These are phyloP conservation scores for Chanos chanos DNA, from an alignment of 2,797 vertebrate species.

Conservation along the genomic window DNA sequence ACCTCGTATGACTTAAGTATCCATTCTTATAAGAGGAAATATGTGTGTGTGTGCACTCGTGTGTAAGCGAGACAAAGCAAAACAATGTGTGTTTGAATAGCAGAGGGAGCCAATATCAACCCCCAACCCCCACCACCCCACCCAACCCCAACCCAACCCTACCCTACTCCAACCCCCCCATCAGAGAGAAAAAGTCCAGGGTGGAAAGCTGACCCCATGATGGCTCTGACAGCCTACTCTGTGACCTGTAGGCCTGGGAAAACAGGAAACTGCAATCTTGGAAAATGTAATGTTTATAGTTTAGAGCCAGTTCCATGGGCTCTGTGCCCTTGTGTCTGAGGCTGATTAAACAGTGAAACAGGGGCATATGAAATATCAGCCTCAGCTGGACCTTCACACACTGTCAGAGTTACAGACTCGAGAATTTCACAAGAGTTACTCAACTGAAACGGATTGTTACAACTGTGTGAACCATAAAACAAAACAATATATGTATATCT, in stretches of 20 bases:
- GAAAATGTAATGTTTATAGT: conserved; percentile 71
- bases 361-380: conserved; percentile 19
- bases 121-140: too few species aligned
- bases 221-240: conserved; percentile 78
- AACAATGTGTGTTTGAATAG: too few species aligned
- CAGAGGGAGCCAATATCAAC: too few species aligned
- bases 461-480: conserved; percentile 4
- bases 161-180: conserved; percentile 12
- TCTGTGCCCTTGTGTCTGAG: conserved; percentile 21
- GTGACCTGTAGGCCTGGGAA: conserved; percentile 78
- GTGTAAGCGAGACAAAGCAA: too few species aligned
- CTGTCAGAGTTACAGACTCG: conserved; percentile 30
- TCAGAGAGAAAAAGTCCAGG: conserved; percentile 50
- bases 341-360: conserved; percentile 40
- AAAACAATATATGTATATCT: too few species aligned
- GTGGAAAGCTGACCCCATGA: conserved; percentile 84
- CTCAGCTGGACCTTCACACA: background rate
- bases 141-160: too few species aligned
- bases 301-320: conserved; percentile 53
- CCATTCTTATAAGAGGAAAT: conserved; percentile 49
- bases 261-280: conserved; percentile 74
- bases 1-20: conserved; percentile 72
- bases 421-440: conserved; percentile 7
- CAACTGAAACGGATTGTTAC: conserved; percentile 16
- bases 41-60: too few species aligned